Evolutionary conservation across 2,797 vertebrate genomes (phyloP).

Genomic region (Sebastes steindachneri): DNA sequence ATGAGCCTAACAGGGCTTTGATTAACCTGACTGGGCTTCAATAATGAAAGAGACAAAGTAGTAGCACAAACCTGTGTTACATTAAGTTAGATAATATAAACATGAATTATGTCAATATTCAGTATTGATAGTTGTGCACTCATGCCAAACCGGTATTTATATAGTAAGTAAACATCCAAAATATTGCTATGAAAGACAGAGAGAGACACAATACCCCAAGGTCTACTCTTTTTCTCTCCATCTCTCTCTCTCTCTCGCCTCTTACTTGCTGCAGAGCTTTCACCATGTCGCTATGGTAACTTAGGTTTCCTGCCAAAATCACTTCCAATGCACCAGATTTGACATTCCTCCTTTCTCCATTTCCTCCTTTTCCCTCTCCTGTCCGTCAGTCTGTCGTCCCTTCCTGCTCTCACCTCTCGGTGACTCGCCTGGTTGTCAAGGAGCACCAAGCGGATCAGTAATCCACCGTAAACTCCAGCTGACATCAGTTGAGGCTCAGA

Average conservation of each 20-base stretch:
- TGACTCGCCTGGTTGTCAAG: conserved; percentile 29
- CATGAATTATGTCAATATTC: conserved; percentile 2
- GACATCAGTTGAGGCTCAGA: conserved; percentile 20
- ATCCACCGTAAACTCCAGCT: conserved; percentile 27
- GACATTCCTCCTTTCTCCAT: conserved; percentile 64
- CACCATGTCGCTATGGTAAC: conserved; percentile 80
- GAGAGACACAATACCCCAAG: conserved; percentile 60
- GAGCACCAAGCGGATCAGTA: conserved; percentile 7
- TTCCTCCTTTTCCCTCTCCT: conserved; percentile 43
- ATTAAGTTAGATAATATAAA: conserved; percentile 6
- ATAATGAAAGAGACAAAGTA: conserved; percentile 19
- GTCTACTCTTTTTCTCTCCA: conserved; percentile 38
- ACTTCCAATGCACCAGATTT: conserved; percentile 70
- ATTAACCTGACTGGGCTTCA: conserved; percentile 50
- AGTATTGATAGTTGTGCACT: not conserved
- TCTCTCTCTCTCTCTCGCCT: conserved; percentile 15
- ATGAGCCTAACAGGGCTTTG: conserved; percentile 45
- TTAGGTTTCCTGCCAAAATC: conserved; percentile 73
- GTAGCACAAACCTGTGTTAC: not conserved
- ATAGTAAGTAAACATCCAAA: conserved; percentile 5
- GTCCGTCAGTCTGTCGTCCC: conserved; percentile 43
- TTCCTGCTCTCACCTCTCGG: conserved; percentile 25
- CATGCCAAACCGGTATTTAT: not conserved
- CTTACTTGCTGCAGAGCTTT: conserved; percentile 66
- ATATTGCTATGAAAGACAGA: conserved; percentile 7